phyloP scores from a whole-genome alignment of 2,888 invertebrate species.

The Spilarctia lutea region DNA sequence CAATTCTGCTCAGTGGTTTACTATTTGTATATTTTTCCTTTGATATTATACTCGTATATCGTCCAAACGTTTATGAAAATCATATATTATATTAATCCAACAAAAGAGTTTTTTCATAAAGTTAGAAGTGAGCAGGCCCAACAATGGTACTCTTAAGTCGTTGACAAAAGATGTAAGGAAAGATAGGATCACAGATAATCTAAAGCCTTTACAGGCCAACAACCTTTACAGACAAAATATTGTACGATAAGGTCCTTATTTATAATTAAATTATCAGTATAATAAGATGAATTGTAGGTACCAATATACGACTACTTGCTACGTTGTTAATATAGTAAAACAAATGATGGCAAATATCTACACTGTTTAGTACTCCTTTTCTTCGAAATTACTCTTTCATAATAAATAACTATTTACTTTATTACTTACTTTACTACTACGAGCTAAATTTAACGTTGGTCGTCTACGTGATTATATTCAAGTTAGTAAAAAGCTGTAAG shows the following conservation, averaged over 20 bases:
- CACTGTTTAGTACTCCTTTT: no score
- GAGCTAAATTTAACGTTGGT: neutral
- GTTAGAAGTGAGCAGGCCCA: neutral
- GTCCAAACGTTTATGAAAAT: neutral
- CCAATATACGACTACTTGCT: neutral
- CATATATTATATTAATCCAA: neutral
- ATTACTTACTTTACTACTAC: no score
- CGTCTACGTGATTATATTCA: neutral
- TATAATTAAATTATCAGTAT: neutral
- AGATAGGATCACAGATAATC: neutral
- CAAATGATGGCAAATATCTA: no score
- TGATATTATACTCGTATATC: neutral
- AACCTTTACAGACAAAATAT: neutral
- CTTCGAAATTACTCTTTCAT: no score
- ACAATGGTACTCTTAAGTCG: neutral
- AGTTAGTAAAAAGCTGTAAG: neutral
- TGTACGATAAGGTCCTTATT: neutral
- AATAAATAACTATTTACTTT: no score
- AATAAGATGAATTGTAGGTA: neutral
- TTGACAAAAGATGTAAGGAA: neutral
- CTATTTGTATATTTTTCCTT: neutral
- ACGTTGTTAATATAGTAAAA: neutral
- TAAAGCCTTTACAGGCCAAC: neutral
- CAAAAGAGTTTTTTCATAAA: neutral
- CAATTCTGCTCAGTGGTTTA: neutral